Percentiles rank a stretch among this genome's conserved stretches.
Evolutionary conservation across 1,140 invertebrate species (phyloP).

Genomic region (Cotesia typhae): DNA sequence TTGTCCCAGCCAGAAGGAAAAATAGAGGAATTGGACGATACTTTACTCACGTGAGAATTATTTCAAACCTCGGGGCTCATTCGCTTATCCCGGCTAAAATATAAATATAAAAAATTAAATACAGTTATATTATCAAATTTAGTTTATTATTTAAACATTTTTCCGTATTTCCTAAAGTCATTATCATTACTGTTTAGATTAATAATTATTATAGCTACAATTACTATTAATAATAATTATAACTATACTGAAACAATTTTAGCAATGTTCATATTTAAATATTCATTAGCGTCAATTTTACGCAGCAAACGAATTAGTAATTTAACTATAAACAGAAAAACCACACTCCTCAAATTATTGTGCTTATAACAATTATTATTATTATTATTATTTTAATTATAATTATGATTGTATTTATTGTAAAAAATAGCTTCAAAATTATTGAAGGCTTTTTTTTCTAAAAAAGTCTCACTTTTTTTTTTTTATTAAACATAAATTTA

Average conservation of each 20-base stretch:
- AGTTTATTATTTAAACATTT: constrained; percentile 1
- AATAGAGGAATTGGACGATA: constrained; percentile 91
- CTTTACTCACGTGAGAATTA: constrained; percentile 78
- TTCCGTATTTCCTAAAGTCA: constrained; percentile 8
- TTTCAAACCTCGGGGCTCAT: constrained; percentile 48
- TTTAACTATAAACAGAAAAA: background rate
- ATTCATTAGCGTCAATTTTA: no score
- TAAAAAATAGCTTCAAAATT: background rate
- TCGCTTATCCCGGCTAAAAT: constrained; percentile 36
- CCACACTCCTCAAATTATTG: constrained; percentile 12
- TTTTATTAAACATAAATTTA: no score
- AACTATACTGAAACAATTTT: no score
- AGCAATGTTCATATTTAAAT: no score
- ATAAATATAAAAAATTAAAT: constrained; percentile 11
- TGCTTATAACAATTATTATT: background rate
- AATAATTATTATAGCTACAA: background rate
- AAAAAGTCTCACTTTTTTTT: no score
- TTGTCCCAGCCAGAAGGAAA: constrained; percentile 79
- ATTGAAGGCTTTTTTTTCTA: no score
- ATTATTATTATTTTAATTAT: background rate
- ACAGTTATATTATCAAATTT: constrained; percentile 4
- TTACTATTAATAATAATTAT: background rate
- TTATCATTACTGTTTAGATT: constrained; percentile 4
- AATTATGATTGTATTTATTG: constrained; percentile 1
- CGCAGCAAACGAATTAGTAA: no score